These are phyloP conservation scores for Mamestra configurata DNA, from an alignment of 1,140 invertebrate species.

Conservation along the genomic window DNA sequence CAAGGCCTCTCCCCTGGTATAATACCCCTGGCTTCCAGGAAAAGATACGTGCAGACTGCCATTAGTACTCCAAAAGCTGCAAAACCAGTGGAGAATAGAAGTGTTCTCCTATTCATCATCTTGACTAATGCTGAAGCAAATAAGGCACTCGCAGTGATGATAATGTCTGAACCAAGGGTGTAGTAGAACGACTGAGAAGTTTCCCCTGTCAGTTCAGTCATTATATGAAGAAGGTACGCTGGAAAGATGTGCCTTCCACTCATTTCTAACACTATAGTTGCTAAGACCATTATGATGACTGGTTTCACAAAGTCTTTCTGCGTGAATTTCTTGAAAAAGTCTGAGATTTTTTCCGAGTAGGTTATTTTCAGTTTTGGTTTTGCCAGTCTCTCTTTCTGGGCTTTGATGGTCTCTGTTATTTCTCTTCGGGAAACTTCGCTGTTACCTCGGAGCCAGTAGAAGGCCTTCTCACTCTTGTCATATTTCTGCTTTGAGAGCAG, in stretches of 20 bases:
- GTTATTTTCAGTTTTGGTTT: constrained; percentile 16
- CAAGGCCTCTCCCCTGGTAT: constrained; percentile 63
- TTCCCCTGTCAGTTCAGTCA: constrained; percentile 67
- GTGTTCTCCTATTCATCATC: constrained; percentile 69
- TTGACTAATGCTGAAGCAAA: constrained; percentile 74
- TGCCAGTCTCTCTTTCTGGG: constrained; percentile 63
- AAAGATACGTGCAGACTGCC: constrained; percentile 65
- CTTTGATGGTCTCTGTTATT: constrained; percentile 65
- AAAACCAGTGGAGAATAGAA: constrained; percentile 72
- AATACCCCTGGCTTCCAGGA: constrained; percentile 58
- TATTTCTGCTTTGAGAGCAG: constrained; percentile 68
- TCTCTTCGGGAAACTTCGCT: constrained; percentile 64
- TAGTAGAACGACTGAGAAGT: constrained; percentile 72
- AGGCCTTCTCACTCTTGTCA: constrained; percentile 67
- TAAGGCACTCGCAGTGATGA: constrained; percentile 71
- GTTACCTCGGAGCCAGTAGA: constrained; percentile 73
- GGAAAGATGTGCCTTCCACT: constrained; percentile 79
- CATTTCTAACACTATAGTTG: constrained; percentile 68
- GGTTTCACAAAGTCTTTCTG: constrained; percentile 75
- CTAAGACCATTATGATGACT: constrained; percentile 64
- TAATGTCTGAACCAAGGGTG: constrained; percentile 74
- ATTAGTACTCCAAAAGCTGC: constrained; percentile 64
- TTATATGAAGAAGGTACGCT: constrained; percentile 74
- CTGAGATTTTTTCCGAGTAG: constrained; percentile 29
- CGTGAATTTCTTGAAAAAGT: constrained; percentile 72